Percentiles rank a stretch among this genome's conserved stretches.
These are phyloP conservation scores for Saturnia pavonia DNA, from an alignment of 2,888 invertebrate genomes.

Conservation along the genomic window DNA sequence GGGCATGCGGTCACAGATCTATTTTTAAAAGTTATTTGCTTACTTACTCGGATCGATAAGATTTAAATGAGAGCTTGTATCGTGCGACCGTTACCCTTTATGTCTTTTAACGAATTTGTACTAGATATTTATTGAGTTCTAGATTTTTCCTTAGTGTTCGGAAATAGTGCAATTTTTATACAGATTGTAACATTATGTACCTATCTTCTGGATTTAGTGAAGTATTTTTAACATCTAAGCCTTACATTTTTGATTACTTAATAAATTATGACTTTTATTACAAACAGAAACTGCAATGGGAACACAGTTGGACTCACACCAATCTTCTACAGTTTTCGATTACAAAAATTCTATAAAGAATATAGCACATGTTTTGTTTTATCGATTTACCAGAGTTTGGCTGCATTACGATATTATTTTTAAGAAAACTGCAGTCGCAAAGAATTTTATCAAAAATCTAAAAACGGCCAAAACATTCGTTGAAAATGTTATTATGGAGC, in stretches of 20 bases:
- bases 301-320: constrained; percentile 65
- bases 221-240: no score
- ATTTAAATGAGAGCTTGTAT: no score
- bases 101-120: no score
- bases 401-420: constrained; percentile 77
- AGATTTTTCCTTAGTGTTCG: no score
- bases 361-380: constrained; percentile 49
- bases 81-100: no score
- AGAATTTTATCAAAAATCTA: not conserved
- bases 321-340: constrained; percentile 56
- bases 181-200: constrained; percentile 60
- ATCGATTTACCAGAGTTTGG: constrained; percentile 77
- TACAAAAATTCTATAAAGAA: constrained; percentile 76
- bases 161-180: no score
- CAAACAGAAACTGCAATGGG: constrained; percentile 83
- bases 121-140: no score
- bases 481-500: constrained; percentile 78
- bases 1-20: no score
- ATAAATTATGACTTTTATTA: constrained; percentile 50
- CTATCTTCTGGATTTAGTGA: no score
- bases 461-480: constrained; percentile 58
- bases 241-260: no score
- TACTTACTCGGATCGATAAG: no score
- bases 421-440: constrained; percentile 40
- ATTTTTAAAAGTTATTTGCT: no score